A percentile compares a stretch with the other conserved stretches of the same genome.
Evolutionary conservation across 2,113 vertebrate genomes (phyloP).

Genomic region (Pleuronectes platessa): DNA sequence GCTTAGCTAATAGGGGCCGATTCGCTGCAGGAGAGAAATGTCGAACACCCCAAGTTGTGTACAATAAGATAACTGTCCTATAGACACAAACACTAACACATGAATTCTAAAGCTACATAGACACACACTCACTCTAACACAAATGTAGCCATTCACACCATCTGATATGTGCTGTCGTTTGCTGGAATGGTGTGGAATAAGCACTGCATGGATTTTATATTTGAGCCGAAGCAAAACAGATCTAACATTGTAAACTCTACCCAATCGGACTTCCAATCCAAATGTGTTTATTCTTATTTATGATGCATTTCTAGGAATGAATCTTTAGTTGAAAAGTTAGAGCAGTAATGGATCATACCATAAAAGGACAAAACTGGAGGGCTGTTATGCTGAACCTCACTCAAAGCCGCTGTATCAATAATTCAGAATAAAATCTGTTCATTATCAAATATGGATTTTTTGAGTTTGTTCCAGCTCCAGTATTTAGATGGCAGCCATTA

Average conservation of each 20-base stretch:
- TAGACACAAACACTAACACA: conserved; percentile 89
- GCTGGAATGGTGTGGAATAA: conserved; percentile 70
- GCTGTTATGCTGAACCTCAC: background rate
- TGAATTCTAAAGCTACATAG: conserved; percentile 82
- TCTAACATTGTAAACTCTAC: conserved; percentile 13
- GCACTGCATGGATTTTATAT: conserved; percentile 53
- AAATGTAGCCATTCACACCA: conserved; percentile 70
- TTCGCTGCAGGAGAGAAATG: conserved; percentile 99
- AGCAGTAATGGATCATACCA: background rate
- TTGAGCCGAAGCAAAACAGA: conserved; percentile 4
- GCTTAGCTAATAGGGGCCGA: conserved; percentile 99
- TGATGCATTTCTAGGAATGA: background rate
- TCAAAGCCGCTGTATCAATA: background rate
- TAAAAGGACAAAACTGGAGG: background rate
- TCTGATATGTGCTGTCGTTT: conserved; percentile 53
- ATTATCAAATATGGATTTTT: background rate
- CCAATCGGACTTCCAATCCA: background rate
- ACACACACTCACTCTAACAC: conserved; percentile 72
- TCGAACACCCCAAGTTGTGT: conserved; percentile 99
- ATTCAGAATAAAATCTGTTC: conserved; percentile 3
- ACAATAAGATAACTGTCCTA: conserved; percentile 97
- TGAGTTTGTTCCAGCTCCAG: background rate
- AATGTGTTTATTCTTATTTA: background rate
- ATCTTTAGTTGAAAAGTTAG: background rate
- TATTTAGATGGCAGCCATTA: conserved; percentile 4